A percentile compares a stretch with the other conserved stretches of the same genome.
Conservation (phyloP, 2,888 invertebrate genomes). For the Agonum fuliginosum region DNA sequence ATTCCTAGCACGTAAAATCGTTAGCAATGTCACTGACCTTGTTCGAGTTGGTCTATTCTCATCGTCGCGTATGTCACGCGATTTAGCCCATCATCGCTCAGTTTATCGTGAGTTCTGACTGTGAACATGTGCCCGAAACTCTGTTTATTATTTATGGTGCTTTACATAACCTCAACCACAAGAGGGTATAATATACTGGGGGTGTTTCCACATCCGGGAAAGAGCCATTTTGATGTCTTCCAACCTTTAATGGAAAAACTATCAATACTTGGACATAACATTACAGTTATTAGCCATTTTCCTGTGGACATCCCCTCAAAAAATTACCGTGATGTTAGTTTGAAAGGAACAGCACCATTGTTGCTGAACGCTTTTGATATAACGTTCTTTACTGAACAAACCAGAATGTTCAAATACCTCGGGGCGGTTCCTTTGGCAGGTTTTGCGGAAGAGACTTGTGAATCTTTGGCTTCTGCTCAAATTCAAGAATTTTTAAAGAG, state of each 20-base stretch:
- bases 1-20: constrained; percentile 22
- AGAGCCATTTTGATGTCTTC: constrained; percentile 82
- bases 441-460: constrained; percentile 29
- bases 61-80: constrained; percentile 26
- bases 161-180: neutral
- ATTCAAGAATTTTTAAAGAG: constrained; percentile 69
- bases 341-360: constrained; percentile 68
- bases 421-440: constrained; percentile 30
- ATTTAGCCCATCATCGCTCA: neutral
- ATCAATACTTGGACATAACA: constrained; percentile 78
- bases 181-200: constrained; percentile 77
- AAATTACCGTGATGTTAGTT: constrained; percentile 77
- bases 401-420: constrained; percentile 41
- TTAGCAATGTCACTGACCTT: constrained; percentile 32
- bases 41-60: constrained; percentile 8
- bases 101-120: neutral
- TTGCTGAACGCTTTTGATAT: constrained; percentile 54
- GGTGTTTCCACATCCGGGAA: constrained; percentile 80
- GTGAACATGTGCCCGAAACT: constrained; percentile 38
- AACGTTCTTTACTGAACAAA: neutral
- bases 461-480: constrained; percentile 66
- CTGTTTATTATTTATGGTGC: constrained; percentile 15
- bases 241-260: constrained; percentile 77
- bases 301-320: constrained; percentile 73
- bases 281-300: constrained; percentile 81